A percentile compares a stretch with the other conserved stretches of the same genome.
Conservation (phyloP, 2,113 vertebrate species). For the Entelurus aequoreus region DNA sequence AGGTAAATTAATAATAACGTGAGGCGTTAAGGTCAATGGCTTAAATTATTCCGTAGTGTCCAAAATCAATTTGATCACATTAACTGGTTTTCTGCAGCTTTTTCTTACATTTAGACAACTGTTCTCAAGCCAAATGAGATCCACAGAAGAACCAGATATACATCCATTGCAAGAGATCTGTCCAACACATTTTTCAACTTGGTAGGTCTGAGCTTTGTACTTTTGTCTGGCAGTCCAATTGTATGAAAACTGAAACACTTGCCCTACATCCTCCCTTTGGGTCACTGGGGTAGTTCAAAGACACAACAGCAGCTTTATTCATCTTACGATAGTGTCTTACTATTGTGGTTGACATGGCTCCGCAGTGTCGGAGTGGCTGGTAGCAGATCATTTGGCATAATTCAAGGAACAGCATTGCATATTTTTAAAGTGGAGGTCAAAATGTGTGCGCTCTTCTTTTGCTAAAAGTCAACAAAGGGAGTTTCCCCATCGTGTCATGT, state of each 20-base stretch:
- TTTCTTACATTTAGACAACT: background rate
- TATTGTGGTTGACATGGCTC: background rate
- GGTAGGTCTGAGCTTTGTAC: background rate
- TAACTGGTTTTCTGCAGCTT: background rate
- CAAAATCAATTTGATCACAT: too few species aligned
- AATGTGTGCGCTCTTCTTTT: background rate
- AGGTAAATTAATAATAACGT: background rate
- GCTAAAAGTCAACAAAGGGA: background rate
- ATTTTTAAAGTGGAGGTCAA: background rate
- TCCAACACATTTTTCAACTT: background rate
- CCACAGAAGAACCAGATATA: background rate
- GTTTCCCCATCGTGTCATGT: background rate
- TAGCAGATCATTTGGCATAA: background rate
- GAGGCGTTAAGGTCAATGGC: background rate
- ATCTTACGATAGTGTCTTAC: background rate
- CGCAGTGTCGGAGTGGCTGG: background rate
- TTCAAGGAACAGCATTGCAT: background rate
- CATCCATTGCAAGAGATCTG: background rate
- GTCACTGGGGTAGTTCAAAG: background rate
- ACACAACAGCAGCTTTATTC: background rate
- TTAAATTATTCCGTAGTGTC: too few species aligned
- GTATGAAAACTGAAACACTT: background rate
- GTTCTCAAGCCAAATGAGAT: background rate
- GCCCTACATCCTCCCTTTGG: background rate
- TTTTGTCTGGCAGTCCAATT: slow-evolving; percentile 1